phyloP scores from a whole-genome alignment of 2,113 vertebrate genomes.

The Cacatua alba region DNA sequence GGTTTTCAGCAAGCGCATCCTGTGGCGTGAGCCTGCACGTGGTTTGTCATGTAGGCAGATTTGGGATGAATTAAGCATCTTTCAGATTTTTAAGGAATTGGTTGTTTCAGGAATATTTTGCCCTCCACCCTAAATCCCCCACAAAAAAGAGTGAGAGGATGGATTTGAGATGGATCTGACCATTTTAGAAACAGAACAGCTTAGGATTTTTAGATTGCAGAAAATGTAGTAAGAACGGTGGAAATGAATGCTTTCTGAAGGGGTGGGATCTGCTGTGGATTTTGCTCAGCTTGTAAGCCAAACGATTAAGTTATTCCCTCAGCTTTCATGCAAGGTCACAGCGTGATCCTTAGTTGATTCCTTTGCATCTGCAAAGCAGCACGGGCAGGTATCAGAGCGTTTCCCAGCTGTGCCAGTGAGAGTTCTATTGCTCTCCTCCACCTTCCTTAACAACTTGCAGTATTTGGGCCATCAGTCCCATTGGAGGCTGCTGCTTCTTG shows the following conservation, averaged over 20 bases:
- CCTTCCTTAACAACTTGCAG: background rate
- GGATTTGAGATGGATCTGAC: background rate
- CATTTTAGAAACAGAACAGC: background rate
- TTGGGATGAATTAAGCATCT: background rate
- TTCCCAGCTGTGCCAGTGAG: background rate
- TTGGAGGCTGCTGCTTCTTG: background rate
- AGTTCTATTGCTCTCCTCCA: background rate
- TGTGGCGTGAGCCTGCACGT: rapidly evolving
- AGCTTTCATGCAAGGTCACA: background rate
- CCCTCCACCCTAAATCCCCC: background rate
- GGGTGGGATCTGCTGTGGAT: background rate
- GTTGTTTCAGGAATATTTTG: background rate
- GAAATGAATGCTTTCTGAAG: background rate
- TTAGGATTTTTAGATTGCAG: background rate
- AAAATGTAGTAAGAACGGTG: background rate
- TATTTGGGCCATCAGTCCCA: background rate
- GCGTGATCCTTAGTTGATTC: background rate
- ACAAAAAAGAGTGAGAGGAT: background rate
- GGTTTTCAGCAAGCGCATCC: background rate
- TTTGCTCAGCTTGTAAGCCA: background rate
- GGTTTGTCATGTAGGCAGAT: background rate
- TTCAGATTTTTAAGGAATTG: background rate
- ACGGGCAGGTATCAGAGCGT: background rate
- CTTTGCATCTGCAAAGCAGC: background rate
- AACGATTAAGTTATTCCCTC: background rate